Percentiles rank a stretch among this genome's conserved stretches.
Conservation (phyloP, 2,113 vertebrate species). For the Cebus imitator region DNA sequence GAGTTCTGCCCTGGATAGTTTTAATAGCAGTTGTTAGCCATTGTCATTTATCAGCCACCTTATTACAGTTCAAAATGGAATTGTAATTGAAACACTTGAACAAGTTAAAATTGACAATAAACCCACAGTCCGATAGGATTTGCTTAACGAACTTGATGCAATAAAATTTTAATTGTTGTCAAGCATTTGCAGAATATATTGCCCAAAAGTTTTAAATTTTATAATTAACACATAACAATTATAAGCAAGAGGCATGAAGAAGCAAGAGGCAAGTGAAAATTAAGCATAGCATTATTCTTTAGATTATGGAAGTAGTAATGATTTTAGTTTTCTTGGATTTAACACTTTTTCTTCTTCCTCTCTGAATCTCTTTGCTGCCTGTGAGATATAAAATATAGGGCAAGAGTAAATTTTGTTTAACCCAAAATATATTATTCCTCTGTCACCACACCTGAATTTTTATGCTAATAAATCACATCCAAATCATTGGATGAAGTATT, state of each 20-base stretch:
- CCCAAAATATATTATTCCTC: background rate
- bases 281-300: background rate
- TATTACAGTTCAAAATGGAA: conserved; percentile 68
- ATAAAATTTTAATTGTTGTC: conserved; percentile 55
- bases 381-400: background rate
- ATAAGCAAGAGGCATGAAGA: background rate
- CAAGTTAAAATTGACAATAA: conserved; percentile 63
- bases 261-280: conserved; percentile 9
- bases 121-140: background rate
- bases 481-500: background rate
- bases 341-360: background rate
- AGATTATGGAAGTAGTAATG: background rate
- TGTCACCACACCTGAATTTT: background rate
- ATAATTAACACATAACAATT: conserved; percentile 45
- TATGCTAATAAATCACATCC: background rate
- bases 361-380: background rate
- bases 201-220: conserved; percentile 47
- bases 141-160: conserved; percentile 66
- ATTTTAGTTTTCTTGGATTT: background rate
- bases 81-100: conserved; percentile 69
- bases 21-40: conserved; percentile 60
- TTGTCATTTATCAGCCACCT: conserved; percentile 64
- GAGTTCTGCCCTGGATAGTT: conserved; percentile 34
- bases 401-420: background rate
- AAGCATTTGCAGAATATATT: conserved; percentile 31